A percentile compares a stretch with the other conserved stretches of the same genome.
Evolutionary conservation across 2,113 vertebrate genomes (phyloP).

Genomic region (Melanocharis versteri): DNA sequence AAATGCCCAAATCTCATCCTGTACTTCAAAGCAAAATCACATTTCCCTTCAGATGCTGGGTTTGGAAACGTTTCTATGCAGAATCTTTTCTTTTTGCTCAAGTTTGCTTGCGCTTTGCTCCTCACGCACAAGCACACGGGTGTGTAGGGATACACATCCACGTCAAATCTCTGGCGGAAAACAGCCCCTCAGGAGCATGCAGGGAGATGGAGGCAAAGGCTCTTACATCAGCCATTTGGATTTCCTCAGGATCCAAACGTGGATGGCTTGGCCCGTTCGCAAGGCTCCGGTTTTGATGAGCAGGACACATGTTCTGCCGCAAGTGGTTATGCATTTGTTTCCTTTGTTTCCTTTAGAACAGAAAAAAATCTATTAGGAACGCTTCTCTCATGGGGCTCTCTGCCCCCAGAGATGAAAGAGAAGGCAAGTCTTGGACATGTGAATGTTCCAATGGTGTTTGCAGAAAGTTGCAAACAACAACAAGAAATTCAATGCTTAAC

Average conservation of each 20-base stretch:
- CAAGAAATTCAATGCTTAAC: background rate
- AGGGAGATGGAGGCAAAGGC: background rate
- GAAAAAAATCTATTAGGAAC: background rate
- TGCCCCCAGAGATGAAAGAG: background rate
- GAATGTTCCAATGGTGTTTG: background rate
- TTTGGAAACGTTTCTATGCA: background rate
- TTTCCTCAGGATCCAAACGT: constrained; percentile 92
- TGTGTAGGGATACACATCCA: background rate
- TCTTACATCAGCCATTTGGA: constrained; percentile 95
- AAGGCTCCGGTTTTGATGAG: constrained; percentile 91
- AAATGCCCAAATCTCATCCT: background rate
- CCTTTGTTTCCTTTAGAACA: constrained; percentile 87
- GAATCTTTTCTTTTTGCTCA: background rate
- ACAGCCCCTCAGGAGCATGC: background rate
- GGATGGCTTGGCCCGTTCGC: constrained; percentile 95
- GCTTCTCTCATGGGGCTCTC: background rate
- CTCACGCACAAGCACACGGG: background rate
- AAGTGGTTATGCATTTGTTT: constrained; percentile 97
- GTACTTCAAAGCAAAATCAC: background rate
- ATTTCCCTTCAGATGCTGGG: background rate
- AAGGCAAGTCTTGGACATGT: background rate
- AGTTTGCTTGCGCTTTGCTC: background rate
- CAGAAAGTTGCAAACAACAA: background rate
- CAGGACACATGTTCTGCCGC: constrained; percentile 93
- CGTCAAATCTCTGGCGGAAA: background rate